Percentiles rank a stretch among this genome's conserved stretches.
phyloP scores from a whole-genome alignment of 2,113 vertebrate genomes.

The Propithecus coquereli region DNA sequence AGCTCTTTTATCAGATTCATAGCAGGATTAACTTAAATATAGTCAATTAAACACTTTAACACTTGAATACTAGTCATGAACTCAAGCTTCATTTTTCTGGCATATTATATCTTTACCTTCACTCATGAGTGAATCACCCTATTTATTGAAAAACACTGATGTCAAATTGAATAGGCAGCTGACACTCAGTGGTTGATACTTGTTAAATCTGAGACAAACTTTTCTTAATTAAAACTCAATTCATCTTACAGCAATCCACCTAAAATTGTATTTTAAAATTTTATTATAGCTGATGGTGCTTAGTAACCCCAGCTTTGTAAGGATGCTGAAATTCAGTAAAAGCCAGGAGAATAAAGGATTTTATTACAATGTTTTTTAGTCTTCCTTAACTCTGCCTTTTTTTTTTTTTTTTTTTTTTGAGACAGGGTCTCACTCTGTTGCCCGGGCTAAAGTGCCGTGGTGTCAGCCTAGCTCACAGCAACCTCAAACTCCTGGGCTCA shows the following conservation, averaged over 20 bases:
- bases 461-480: no score
- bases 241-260: neutral
- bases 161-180: neutral
- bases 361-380: neutral
- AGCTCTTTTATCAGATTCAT: neutral
- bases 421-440: no score
- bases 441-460: no score
- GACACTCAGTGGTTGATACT: neutral
- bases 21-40: neutral
- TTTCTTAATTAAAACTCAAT: neutral
- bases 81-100: neutral
- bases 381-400: conserved; percentile 13
- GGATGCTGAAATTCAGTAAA: neutral
- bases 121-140: neutral
- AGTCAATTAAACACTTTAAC: neutral
- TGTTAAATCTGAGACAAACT: neutral
- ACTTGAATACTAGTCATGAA: neutral
- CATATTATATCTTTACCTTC: neutral
- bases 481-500: no score
- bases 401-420: no score
- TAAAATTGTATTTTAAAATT: neutral
- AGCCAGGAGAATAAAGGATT: neutral
- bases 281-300: neutral
- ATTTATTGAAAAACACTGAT: neutral
- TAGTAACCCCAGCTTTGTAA: neutral